These are phyloP conservation scores for Prionace glauca DNA, from an alignment of 2,797 vertebrate species.

Conservation along the genomic window DNA sequence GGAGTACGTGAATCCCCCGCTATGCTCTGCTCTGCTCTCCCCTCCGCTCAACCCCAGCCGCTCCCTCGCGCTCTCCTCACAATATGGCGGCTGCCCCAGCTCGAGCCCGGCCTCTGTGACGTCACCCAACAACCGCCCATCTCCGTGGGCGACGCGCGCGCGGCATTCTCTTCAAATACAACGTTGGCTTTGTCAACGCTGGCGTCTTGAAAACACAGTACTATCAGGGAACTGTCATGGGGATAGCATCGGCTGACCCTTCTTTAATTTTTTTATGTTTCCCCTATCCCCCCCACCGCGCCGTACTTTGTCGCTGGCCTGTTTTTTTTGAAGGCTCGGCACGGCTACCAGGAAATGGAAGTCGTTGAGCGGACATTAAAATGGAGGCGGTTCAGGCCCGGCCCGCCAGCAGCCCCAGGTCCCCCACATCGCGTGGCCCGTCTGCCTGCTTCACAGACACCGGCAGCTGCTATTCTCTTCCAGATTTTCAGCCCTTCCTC, in stretches of 20 bases:
- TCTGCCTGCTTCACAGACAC: background rate
- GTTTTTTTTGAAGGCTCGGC: background rate
- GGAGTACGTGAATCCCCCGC: no score
- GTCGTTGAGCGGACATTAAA: background rate
- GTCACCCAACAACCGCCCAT: background rate
- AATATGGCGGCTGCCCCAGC: background rate
- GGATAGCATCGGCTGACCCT: background rate
- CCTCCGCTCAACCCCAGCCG: background rate
- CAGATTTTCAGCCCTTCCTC: background rate
- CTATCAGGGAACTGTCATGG: background rate
- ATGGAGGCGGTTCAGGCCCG: background rate
- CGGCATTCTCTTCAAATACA: background rate
- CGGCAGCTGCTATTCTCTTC: background rate
- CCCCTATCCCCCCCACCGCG: no score
- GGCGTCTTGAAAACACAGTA: no score
- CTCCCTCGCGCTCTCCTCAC: background rate
- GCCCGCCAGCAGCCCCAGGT: background rate
- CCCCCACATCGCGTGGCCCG: background rate
- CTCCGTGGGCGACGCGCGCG: background rate
- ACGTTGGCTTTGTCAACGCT: background rate
- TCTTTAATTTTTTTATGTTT: background rate
- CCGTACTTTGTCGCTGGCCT: no score
- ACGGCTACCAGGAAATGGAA: background rate
- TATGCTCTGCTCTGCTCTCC: no score
- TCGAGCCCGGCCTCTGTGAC: slow-evolving; percentile 11